Evolutionary conservation across 2,113 vertebrate genomes (phyloP).

Genomic region (Phyllostomus discolor): DNA sequence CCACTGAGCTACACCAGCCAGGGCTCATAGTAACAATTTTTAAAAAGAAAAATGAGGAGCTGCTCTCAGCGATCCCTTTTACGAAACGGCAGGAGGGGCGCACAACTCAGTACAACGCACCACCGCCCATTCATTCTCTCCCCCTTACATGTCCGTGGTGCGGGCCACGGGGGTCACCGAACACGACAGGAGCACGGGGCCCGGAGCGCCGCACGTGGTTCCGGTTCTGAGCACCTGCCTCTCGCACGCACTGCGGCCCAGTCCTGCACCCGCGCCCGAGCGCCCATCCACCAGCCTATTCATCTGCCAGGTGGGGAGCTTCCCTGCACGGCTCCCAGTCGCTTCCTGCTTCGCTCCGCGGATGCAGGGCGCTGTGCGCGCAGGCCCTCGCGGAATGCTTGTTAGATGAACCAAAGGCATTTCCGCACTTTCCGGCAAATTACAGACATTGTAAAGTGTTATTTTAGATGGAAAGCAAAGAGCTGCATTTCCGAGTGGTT

Average conservation of each 20-base stretch:
- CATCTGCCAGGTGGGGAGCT: not conserved
- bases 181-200: not conserved
- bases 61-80: not conserved
- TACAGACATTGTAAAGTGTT: not conserved
- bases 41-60: too few relatives aligned
- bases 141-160: not conserved
- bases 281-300: not conserved
- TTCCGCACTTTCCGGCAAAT: not conserved
- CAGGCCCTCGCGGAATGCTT: not conserved
- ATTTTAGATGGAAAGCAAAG: not conserved
- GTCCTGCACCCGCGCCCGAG: not conserved
- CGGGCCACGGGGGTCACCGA: not conserved
- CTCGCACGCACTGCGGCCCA: not conserved
- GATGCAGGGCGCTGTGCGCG: not conserved
- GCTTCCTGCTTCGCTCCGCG: not conserved
- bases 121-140: not conserved
- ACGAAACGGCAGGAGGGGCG: not conserved
- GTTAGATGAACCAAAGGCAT: not conserved
- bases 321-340: rapidly evolving
- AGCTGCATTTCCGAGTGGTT: not conserved
- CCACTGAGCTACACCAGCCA: too few relatives aligned
- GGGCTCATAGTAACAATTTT: too few relatives aligned
- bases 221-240: not conserved
- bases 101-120: not conserved
- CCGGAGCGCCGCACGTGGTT: not conserved